phyloP scores from a whole-genome alignment of 1,140 invertebrate species.

The Lepidurus couesii region DNA sequence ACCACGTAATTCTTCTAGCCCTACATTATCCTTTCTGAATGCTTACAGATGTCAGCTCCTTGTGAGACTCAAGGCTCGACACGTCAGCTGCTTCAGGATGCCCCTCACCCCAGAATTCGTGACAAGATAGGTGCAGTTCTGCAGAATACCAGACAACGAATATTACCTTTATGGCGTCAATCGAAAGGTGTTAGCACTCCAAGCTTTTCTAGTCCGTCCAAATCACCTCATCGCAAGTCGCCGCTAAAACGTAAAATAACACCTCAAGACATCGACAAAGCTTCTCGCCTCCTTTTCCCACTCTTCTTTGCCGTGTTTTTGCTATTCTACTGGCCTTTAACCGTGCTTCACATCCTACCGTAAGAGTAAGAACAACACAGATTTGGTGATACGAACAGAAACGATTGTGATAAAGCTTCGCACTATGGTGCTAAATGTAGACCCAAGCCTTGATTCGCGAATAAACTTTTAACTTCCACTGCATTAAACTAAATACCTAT shows the following conservation, averaged over 20 bases:
- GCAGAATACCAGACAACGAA: not conserved
- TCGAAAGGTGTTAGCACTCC: not conserved
- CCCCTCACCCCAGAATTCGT: not conserved
- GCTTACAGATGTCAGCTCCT: not conserved
- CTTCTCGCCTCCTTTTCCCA: conserved; percentile 43
- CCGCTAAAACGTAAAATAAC: not conserved
- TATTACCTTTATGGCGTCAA: not conserved
- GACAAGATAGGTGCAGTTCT: not conserved
- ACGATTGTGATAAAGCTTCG: not conserved
- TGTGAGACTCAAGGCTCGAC: not conserved
- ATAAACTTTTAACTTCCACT: too few relatives aligned
- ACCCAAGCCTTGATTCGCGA: too few relatives aligned
- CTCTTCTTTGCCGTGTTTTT: conserved; percentile 38
- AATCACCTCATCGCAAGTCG: not conserved
- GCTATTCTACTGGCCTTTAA: conserved; percentile 41
- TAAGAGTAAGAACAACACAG: not conserved
- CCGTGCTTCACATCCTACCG: not conserved
- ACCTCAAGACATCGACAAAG: conserved; percentile 35
- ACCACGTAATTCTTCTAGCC: not conserved
- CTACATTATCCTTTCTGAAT: not conserved
- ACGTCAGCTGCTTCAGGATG: not conserved
- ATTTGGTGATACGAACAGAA: not conserved
- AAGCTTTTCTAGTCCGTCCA: not conserved
- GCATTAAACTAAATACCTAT: too few relatives aligned
- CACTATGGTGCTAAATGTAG: not conserved